Conservation (phyloP, 2,113 vertebrate genomes). For the Gymnorhina tibicen region DNA sequence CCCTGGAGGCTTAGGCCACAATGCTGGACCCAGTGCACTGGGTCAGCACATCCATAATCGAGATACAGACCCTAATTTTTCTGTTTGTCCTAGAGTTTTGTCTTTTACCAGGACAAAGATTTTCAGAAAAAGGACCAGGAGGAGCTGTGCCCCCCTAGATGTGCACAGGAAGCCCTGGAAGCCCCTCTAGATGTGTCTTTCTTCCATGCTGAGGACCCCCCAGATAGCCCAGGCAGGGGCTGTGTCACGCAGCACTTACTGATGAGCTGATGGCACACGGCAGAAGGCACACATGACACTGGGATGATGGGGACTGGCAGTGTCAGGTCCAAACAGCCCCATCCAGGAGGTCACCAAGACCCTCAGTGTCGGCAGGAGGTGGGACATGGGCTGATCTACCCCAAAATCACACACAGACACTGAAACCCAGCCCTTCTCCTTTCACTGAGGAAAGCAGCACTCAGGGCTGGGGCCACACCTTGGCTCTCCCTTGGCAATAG, state of each 20-base stretch:
- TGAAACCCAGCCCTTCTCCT: neutral
- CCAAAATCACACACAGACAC: neutral
- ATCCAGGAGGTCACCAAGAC: neutral
- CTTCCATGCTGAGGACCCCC: neutral
- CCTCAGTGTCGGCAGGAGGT: rapidly evolving
- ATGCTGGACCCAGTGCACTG: neutral
- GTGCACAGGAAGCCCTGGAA: neutral
- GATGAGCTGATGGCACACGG: neutral
- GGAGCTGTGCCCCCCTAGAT: neutral
- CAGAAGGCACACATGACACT: neutral
- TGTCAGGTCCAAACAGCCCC: neutral
- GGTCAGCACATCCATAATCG: neutral
- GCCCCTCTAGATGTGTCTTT: neutral
- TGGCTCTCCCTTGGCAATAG: neutral
- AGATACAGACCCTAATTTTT: neutral
- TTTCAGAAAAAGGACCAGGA: neutral
- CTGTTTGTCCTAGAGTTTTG: neutral
- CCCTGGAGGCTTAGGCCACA: neutral
- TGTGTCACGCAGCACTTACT: neutral
- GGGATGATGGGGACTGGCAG: neutral
- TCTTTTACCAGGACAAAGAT: neutral
- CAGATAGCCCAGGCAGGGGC: neutral
- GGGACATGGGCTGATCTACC: neutral
- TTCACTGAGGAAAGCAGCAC: neutral
- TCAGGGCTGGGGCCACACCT: neutral